Evolutionary conservation across 2,797 vertebrate species (phyloP).

Genomic region (Acridotheres tristis): DNA sequence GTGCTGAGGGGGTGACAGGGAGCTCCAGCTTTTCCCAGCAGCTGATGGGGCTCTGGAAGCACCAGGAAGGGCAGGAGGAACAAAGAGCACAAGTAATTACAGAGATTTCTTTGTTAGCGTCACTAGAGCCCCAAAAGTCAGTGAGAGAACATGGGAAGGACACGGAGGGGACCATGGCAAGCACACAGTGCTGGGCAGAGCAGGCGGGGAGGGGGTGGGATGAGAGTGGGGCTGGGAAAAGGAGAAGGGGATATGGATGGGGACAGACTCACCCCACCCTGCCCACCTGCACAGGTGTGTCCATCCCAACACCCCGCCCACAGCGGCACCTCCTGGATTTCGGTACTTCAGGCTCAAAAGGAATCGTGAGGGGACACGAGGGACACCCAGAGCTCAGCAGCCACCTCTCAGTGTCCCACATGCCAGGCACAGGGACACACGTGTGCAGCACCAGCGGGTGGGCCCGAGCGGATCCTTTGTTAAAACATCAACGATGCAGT

Average conservation of each 20-base stretch:
- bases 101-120: neutral
- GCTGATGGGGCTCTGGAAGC: neutral
- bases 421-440: neutral
- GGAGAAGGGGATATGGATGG: neutral
- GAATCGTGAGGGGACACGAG: neutral
- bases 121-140: neutral
- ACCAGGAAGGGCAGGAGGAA: neutral
- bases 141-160: accelerated
- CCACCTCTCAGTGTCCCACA: accelerated
- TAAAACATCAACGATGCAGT: conserved; percentile 56
- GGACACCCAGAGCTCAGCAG: neutral
- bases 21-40: neutral
- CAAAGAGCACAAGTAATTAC: neutral
- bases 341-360: accelerated
- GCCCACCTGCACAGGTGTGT: neutral
- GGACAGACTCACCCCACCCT: neutral
- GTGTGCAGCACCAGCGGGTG: neutral
- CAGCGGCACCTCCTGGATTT: neutral
- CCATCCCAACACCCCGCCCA: neutral
- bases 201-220: neutral
- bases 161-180: neutral
- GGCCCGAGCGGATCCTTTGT: conserved; percentile 28
- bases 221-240: neutral
- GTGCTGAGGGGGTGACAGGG: neutral
- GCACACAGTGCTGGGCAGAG: neutral